phyloP scores from a whole-genome alignment of 1,140 invertebrate species.

The Tetranychus cinnabarinus region DNA sequence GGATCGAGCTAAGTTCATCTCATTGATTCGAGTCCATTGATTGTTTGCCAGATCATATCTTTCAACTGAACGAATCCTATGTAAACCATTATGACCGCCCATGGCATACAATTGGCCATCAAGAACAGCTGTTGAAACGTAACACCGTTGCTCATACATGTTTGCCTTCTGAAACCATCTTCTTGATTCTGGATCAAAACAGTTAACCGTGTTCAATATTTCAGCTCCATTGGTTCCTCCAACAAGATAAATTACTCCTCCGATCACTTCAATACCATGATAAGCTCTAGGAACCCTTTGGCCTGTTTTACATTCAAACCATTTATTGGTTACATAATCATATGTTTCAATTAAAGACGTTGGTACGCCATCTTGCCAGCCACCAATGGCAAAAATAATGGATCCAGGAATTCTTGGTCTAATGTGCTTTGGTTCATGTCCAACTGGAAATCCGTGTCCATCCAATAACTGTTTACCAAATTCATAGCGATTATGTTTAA shows the following conservation, averaged over 20 bases:
- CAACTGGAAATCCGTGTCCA: neutral
- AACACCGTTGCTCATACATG: constrained; percentile 7
- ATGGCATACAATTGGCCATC: constrained; percentile 55
- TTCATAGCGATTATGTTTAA: neutral
- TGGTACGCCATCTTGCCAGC: constrained; percentile 42
- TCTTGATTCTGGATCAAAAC: constrained; percentile 30
- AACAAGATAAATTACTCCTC: constrained; percentile 44
- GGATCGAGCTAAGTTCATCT: constrained; percentile 37
- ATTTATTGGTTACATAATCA: constrained; percentile 46
- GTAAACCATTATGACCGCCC: constrained; percentile 12
- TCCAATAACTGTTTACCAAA: neutral
- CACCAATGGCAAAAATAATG: constrained; percentile 44
- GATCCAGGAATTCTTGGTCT: constrained; percentile 39
- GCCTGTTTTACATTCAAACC: constrained; percentile 21
- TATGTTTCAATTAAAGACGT: constrained; percentile 50
- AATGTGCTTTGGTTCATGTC: constrained; percentile 32
- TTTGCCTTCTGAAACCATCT: neutral
- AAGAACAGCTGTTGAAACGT: constrained; percentile 34
- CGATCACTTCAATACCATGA: constrained; percentile 40
- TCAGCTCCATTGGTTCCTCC: constrained; percentile 47
- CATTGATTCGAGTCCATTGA: neutral
- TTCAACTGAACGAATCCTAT: constrained; percentile 6
- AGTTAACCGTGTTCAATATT: constrained; percentile 39
- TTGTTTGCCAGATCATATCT: constrained; percentile 16
- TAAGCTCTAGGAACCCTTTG: constrained; percentile 41